Evolutionary conservation across 2,797 vertebrate species (phyloP), one percentile per base, ranked within the genome.

Genomic region (Muscicapa comitata): DNA sequence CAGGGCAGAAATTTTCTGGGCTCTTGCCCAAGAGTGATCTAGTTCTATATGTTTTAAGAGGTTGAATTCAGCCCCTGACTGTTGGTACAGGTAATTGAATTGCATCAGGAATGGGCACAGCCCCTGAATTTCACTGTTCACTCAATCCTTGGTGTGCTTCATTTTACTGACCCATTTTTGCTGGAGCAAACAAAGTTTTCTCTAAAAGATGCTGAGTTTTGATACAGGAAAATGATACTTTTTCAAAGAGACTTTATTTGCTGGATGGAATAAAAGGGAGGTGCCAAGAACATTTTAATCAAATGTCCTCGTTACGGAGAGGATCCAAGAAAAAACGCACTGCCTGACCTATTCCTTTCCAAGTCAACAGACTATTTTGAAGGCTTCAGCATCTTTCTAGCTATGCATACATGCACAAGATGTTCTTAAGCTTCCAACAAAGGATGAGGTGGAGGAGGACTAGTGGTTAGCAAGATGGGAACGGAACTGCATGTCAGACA

Each of bases 261-360:
- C 72, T 93, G 85, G 67, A 79, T 71, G 77, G 59, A 95, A 75
- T 70, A 85, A 82, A 83, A 95, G 58, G 65, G 74, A 93, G 59
- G 72, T 1, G 10, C 86, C 93, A 95, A 95, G 94, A 96, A 95
- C 86, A 72, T 93, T 96, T 96, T 96, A 96, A 96, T 96, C 85
- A 93, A 88, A 86, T 74, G 42, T 51, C 50, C 38, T 94, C 62
- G 11, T 96, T 97, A 86, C 13, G 10, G 79, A 94, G 72, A 91
- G 25, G 55, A 91, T 96, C 77, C 86, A 94, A 94, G 90, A 43
- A 85, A 78, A 81, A 93, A 95, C 88, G 17, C 40, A 53, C 55
- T 93, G 90, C 48, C 85, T 91, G 72, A 55, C 31, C 65, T 78
- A 11, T 31, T 73, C 33, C 43, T 53, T 90, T 95, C 86, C 62